phyloP scores from a whole-genome alignment of 2,113 vertebrate genomes.

The Fregetta grallaria region DNA sequence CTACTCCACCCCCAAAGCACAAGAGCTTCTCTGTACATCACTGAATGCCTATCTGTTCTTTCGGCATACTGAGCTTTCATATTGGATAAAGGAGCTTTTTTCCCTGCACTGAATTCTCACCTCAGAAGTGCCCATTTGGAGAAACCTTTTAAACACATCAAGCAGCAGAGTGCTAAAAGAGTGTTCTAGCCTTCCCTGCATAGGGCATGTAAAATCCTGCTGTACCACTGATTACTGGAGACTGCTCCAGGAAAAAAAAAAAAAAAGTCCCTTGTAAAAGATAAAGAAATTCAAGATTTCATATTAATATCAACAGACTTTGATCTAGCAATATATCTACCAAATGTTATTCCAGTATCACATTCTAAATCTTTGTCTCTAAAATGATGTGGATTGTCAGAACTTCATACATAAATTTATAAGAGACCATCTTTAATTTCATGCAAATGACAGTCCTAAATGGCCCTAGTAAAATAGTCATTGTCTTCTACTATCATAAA shows the following conservation, averaged over 20 bases:
- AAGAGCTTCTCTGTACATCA: neutral
- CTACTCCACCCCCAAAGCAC: neutral
- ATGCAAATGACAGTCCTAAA: conserved; percentile 55
- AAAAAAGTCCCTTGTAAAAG: neutral
- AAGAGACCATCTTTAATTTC: conserved; percentile 49
- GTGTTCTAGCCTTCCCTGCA: neutral
- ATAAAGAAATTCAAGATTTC: conserved; percentile 43
- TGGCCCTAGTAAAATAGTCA: conserved; percentile 16
- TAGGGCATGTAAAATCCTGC: neutral
- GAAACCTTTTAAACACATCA: neutral
- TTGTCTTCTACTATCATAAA: conserved; percentile 30
- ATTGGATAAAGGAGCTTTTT: neutral
- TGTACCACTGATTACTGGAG: neutral
- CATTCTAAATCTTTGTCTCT: conserved; percentile 27
- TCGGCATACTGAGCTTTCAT: neutral
- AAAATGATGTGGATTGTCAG: conserved; percentile 20
- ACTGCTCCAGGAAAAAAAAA: neutral
- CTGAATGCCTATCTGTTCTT: neutral
- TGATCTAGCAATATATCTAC: conserved; percentile 35
- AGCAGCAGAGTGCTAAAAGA: neutral
- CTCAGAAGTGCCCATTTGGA: neutral
- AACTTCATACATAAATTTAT: conserved; percentile 56
- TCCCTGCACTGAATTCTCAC: neutral
- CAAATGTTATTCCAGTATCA: conserved; percentile 40
- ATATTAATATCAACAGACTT: conserved; percentile 35